Conservation (phyloP, 2,113 vertebrate species). For the Gasterosteus nipponicus region DNA sequence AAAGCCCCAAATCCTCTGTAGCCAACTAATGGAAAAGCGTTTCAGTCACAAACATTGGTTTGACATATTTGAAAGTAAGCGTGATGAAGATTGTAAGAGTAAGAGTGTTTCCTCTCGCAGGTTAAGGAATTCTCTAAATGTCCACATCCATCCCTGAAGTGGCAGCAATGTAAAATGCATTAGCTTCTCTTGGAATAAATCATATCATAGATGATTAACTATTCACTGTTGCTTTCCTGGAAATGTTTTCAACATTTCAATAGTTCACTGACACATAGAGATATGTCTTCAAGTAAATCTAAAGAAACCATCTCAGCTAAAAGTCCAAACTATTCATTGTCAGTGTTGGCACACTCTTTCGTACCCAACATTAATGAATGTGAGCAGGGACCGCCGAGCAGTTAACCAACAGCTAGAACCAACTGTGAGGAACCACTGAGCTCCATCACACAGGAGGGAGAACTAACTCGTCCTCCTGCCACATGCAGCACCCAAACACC, state of each 20-base stretch:
- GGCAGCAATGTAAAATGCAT: conserved; percentile 17
- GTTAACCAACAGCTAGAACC: conserved; percentile 33
- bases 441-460: conserved; percentile 18
- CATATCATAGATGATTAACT: neutral
- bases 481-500: conserved; percentile 9
- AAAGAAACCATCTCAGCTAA: neutral
- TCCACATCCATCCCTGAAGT: conserved; percentile 19
- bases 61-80: conserved; percentile 50
- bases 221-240: neutral
- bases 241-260: neutral
- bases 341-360: conserved; percentile 3
- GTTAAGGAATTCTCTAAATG: conserved; percentile 5
- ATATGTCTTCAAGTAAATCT: neutral
- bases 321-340: neutral
- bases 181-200: neutral
- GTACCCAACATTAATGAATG: conserved; percentile 16
- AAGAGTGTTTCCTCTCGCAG: conserved; percentile 12
- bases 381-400: conserved; percentile 13
- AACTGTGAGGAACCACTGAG: conserved; percentile 9
- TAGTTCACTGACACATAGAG: neutral
- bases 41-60: conserved; percentile 36
- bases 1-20: conserved; percentile 55
- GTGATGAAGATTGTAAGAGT: too few species aligned
- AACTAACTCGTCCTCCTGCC: conserved; percentile 8
- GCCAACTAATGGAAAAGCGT: conserved; percentile 53